These are phyloP conservation scores for Mus pahari DNA, from an alignment of 2,113 vertebrate species.

Conservation along the genomic window DNA sequence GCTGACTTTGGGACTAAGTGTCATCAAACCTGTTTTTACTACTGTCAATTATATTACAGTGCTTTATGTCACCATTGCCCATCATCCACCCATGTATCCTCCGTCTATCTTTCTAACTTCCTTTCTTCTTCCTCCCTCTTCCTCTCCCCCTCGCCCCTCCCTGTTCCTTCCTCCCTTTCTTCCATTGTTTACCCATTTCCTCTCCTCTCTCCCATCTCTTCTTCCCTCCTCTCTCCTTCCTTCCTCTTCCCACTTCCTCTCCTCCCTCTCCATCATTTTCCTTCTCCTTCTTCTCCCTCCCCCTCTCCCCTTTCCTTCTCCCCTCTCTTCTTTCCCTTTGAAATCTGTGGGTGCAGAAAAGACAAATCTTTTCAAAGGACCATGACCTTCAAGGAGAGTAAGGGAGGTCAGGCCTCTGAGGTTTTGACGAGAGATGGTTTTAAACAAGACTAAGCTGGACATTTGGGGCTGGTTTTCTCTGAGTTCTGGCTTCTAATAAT, in stretches of 20 bases:
- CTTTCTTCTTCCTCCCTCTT: too few relatives aligned
- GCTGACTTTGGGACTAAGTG: not conserved
- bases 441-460: conserved; percentile 13
- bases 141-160: not conserved
- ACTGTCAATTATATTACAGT: not conserved
- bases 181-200: too few relatives aligned
- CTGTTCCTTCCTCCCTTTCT: too few relatives aligned
- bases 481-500: conserved; percentile 46
- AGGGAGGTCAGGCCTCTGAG: not conserved
- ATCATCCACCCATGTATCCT: not conserved
- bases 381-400: not conserved
- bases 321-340: not conserved
- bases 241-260: too few relatives aligned
- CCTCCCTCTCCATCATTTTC: not conserved
- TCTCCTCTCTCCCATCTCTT: not conserved
- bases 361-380: not conserved
- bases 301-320: not conserved
- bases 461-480: not conserved
- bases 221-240: not conserved
- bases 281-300: too few relatives aligned
- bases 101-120: too few relatives aligned
- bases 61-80: not conserved
- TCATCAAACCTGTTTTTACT: not conserved
- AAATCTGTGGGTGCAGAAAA: not conserved
- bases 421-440: conserved; percentile 1